Percentiles rank a stretch among this genome's conserved stretches.
These are phyloP conservation scores for Drepana falcataria DNA, from an alignment of 2,888 invertebrate species.

Conservation along the genomic window DNA sequence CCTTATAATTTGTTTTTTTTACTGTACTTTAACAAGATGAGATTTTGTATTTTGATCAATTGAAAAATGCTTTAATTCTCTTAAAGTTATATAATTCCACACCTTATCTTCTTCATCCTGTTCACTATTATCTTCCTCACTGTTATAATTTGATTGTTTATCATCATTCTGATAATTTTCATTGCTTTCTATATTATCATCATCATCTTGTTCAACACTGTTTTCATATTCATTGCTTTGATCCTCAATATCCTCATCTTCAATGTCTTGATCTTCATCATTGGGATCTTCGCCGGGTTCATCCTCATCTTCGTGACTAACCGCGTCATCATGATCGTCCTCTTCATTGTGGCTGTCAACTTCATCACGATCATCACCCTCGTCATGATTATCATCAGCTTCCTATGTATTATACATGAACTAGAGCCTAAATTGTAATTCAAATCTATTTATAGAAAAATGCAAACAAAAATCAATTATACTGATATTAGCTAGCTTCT, in stretches of 20 bases:
- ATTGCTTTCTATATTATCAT: conserved; percentile 30
- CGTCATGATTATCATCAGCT: conserved; percentile 35
- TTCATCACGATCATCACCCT: conserved; percentile 19
- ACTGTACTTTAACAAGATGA: no score
- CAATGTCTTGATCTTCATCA: conserved; percentile 34
- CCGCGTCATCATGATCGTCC: conserved; percentile 19
- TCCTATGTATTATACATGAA: conserved; percentile 26
- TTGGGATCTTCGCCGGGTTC: conserved; percentile 28
- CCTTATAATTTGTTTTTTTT: no score
- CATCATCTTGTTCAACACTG: conserved; percentile 32
- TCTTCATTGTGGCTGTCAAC: conserved; percentile 31
- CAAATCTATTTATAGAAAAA: no score
- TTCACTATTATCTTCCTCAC: conserved; percentile 22
- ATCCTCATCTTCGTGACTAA: conserved; percentile 17
- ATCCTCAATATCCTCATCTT: conserved; percentile 28
- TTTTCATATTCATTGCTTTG: conserved; percentile 34
- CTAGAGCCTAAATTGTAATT: no score
- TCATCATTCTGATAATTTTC: conserved; percentile 20
- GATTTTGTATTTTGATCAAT: no score
- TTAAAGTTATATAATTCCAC: neutral
- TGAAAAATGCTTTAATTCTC: neutral
- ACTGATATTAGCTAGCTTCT: no score
- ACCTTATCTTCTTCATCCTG: conserved; percentile 10
- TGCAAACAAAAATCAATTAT: no score
- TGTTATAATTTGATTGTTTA: conserved; percentile 31